Conservation (phyloP, 2,888 invertebrate species). For the Digitonthophagus gazella region DNA sequence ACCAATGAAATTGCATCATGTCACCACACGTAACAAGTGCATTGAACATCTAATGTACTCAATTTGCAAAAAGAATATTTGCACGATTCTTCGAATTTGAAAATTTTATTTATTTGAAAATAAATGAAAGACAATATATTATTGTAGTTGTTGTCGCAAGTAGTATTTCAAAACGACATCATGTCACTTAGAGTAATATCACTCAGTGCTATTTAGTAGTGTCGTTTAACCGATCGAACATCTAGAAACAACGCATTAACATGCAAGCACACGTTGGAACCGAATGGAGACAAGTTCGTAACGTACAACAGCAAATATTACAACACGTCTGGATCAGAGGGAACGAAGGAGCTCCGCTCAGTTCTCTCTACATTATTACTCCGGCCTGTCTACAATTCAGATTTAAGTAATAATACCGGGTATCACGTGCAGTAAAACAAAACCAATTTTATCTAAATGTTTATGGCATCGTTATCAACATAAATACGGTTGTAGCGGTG, state of each 20-base stretch:
- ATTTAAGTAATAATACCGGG: conserved; percentile 29
- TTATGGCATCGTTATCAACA: conserved; percentile 21
- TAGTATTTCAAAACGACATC: no score
- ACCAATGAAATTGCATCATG: no score
- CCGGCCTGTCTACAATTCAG: conserved; percentile 28
- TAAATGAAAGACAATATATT: no score
- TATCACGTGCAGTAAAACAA: conserved; percentile 29
- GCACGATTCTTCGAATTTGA: no score
- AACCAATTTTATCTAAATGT: conserved; percentile 29
- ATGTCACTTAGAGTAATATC: neutral
- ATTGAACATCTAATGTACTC: no score
- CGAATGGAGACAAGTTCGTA: conserved; percentile 30
- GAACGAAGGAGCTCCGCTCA: conserved; percentile 15
- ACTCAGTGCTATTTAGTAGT: neutral
- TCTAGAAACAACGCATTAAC: conserved; percentile 22
- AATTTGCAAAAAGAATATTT: no score
- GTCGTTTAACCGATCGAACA: neutral
- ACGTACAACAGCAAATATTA: conserved; percentile 31
- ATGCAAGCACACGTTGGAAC: conserved; percentile 29
- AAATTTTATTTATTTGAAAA: no score
- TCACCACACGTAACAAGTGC: no score
- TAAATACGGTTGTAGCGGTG: conserved; percentile 6
- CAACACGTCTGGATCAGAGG: conserved; percentile 29
- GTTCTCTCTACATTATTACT: conserved; percentile 14
- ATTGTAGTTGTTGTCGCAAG: no score